Conservation (phyloP, 1,140 invertebrate species). For the Lepeophtheirus salmonis region DNA sequence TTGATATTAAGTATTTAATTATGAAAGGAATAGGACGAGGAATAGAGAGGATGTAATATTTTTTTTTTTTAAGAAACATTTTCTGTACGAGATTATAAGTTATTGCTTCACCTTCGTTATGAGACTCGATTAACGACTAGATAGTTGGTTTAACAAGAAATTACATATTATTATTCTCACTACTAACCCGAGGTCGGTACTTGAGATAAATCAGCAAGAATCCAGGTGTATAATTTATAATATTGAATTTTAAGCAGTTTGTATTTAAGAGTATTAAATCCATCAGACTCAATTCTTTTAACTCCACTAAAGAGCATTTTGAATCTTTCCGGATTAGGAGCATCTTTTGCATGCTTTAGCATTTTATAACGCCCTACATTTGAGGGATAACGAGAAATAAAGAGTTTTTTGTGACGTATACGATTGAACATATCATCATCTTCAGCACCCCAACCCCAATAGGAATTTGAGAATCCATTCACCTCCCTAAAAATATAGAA, state of each 20-base stretch:
- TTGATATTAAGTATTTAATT: too few species aligned
- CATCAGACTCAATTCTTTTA: conserved; percentile 59
- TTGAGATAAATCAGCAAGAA: conserved; percentile 25
- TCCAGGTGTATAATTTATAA: conserved; percentile 34
- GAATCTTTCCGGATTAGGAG: conserved; percentile 44
- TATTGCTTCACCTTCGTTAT: too few species aligned
- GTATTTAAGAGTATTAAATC: conserved; percentile 68
- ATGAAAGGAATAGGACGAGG: too few species aligned
- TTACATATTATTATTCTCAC: too few species aligned
- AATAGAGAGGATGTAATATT: too few species aligned
- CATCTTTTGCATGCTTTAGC: conserved; percentile 44
- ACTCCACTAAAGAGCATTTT: conserved; percentile 61
- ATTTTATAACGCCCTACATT: conserved; percentile 52
- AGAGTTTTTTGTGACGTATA: conserved; percentile 32
- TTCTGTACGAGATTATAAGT: too few species aligned
- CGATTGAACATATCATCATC: conserved; percentile 48
- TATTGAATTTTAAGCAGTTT: conserved; percentile 44
- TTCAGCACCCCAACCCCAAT: conserved; percentile 48
- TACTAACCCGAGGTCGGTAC: too few species aligned
- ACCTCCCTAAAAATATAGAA: conserved; percentile 68
- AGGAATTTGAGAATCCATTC: conserved; percentile 47
- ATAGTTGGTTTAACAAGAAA: too few species aligned
- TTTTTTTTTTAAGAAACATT: too few species aligned
- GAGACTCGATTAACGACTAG: too few species aligned
- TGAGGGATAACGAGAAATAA: conserved; percentile 46